A percentile compares a stretch with the other conserved stretches of the same genome.
phyloP scores from a whole-genome alignment of 2,888 invertebrate genomes.

The Caenorhabditis sp. region DNA sequence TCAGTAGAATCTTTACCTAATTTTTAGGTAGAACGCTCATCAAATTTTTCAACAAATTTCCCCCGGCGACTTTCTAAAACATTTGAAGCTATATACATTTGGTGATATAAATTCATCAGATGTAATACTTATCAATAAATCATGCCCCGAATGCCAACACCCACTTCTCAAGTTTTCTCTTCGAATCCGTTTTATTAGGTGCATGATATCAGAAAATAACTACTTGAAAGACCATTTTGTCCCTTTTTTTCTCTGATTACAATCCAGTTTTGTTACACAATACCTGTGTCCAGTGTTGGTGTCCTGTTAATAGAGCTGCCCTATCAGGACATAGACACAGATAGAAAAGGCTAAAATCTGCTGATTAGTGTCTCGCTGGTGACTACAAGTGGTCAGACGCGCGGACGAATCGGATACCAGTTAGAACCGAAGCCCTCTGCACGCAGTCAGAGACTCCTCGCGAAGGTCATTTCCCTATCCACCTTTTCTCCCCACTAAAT shows the following conservation, averaged over 20 bases:
- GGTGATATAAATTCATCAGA: not conserved
- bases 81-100: not conserved
- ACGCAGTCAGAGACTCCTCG: conserved; percentile 50
- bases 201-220: conserved; percentile 6
- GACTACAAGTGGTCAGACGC: conserved; percentile 30
- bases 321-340: conserved; percentile 39
- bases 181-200: not conserved
- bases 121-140: not conserved
- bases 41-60: too few relatives aligned
- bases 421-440: conserved; percentile 44
- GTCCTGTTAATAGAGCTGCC: conserved; percentile 43
- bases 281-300: conserved; percentile 27
- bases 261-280: conserved; percentile 38
- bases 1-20: not conserved
- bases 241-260: conserved; percentile 16
- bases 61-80: too few relatives aligned
- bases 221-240: not conserved
- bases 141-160: conserved; percentile 16
- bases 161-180: conserved; percentile 19
- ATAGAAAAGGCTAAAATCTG: conserved; percentile 31
- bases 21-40: not conserved
- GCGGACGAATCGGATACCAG: conserved; percentile 50
- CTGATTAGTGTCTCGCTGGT: conserved; percentile 42
- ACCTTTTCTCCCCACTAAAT: conserved; percentile 35
- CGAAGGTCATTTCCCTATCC: conserved; percentile 54